Evolutionary conservation across 2,113 vertebrate species (phyloP), one percentile per base, ranked within the genome.

Genomic region (Formicarius rufipectus): DNA sequence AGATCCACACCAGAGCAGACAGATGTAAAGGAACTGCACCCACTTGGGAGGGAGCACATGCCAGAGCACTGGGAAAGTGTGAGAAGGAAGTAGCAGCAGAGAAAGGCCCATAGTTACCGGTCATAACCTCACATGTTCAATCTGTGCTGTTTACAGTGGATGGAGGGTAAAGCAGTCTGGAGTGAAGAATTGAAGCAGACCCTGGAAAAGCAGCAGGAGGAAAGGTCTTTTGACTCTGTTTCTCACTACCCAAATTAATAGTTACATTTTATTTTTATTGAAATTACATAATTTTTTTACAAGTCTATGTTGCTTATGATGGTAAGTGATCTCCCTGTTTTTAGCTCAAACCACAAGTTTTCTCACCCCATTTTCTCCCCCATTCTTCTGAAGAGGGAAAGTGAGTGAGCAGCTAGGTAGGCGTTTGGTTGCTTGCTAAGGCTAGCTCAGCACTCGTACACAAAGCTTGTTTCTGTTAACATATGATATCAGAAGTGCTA

Each of bases 181-280:
- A 58, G 13, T n/a, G 33, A 68, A 69, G 9, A 9, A 67, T 2
- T 37, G 14, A 73, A 77, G 16, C 14, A 45, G 9, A 83, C 18
- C 5, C 11, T 40, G 30, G 3, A 21, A 81, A 52, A 66, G 3
- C 0, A 2, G 2, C 3, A 5, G 4, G 18, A 69, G 27, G 10
- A 68, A 72, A 47, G 8, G 2, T 42, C 9, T 33, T 66, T 76
- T 84, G 7, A 14, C 12, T 50, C 4, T 56, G 16, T 37, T 52
- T 56, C 31, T 73, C 9, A 62, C 8, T 66, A 25, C 2, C 2
- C 13, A 76, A 80, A 58, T 44, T 23, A 59, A 1, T 44, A 49
- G 55, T 30, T 60, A 45, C 9, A 19, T 58, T n/a, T 37, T 69
- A 28, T 56, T 87, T 28, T 24, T 31, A 42, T 31, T 62, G 8